Conservation (phyloP, 2,888 invertebrate species). For the Philopedon plagiatum region DNA sequence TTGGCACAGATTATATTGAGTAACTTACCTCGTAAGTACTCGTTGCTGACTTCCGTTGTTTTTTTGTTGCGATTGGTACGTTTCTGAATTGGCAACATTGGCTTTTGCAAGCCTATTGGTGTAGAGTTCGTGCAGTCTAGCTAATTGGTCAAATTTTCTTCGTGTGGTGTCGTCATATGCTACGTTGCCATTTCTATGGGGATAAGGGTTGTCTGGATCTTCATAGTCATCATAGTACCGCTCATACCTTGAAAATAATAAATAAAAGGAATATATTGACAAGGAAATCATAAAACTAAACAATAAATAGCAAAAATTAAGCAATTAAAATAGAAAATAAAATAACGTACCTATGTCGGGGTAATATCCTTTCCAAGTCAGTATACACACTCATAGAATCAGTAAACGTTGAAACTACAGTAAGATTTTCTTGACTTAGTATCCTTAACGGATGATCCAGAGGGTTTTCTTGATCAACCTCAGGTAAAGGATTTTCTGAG, state of each 20-base stretch:
- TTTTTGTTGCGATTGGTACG: constrained; percentile 70
- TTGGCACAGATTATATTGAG: too few species aligned
- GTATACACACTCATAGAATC: constrained; percentile 79
- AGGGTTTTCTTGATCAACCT: constrained; percentile 79
- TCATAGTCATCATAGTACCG: constrained; percentile 74
- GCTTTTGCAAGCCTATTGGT: constrained; percentile 84
- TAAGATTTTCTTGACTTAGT: constrained; percentile 91
- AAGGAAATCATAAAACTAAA: background rate
- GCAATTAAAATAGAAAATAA: background rate
- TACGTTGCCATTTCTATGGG: constrained; percentile 60
- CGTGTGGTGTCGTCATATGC: constrained; percentile 63
- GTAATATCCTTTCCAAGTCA: constrained; percentile 78
- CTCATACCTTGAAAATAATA: constrained; percentile 65
- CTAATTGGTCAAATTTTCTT: constrained; percentile 84
- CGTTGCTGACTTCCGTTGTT: constrained; percentile 62
- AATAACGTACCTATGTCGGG: constrained; percentile 69
- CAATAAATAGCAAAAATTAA: too few species aligned
- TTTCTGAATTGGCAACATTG: constrained; percentile 76
- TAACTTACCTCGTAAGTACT: constrained; percentile 69
- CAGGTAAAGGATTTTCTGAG: constrained; percentile 79
- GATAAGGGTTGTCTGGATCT: constrained; percentile 67
- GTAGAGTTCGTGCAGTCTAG: constrained; percentile 86
- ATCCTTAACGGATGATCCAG: constrained; percentile 90
- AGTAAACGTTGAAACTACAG: constrained; percentile 91
- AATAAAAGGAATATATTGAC: background rate